phyloP scores from a whole-genome alignment of 2,888 invertebrate genomes.

The Phaonia tiefii region DNA sequence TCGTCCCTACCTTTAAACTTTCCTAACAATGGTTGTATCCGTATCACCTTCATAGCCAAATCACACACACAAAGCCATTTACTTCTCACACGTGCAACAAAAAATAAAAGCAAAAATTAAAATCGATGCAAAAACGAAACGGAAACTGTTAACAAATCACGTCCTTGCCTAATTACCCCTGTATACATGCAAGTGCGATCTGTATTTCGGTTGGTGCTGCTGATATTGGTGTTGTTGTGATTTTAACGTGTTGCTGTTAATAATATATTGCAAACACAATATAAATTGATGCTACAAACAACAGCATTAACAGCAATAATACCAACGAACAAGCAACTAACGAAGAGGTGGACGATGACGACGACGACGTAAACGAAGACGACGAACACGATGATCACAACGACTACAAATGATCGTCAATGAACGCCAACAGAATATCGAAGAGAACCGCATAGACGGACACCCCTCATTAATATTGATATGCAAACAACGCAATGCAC shows the following conservation, averaged over 20 bases:
- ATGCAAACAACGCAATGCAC: conserved; percentile 1
- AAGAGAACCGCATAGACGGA: conserved; percentile 1
- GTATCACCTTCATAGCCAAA: too few relatives aligned
- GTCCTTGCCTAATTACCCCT: conserved; percentile 67
- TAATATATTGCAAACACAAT: conserved; percentile 64
- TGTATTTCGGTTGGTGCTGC: neutral
- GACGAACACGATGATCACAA: conserved; percentile 38
- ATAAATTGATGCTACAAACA: conserved; percentile 56
- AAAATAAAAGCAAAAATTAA: neutral
- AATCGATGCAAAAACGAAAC: conserved; percentile 44
- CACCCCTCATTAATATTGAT: conserved; percentile 29
- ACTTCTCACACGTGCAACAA: neutral
- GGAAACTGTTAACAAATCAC: conserved; percentile 66
- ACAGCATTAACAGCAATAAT: conserved; percentile 15
- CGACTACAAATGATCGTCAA: conserved; percentile 46
- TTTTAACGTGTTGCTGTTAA: conserved; percentile 66
- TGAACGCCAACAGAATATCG: conserved; percentile 13
- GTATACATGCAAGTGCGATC: conserved; percentile 54
- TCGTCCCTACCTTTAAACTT: too few relatives aligned
- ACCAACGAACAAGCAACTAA: neutral
- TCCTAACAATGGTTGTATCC: too few relatives aligned
- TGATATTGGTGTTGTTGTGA: conserved; percentile 4
- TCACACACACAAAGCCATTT: too few relatives aligned
- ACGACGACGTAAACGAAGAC: conserved; percentile 33
- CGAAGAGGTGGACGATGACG: neutral